Percentiles rank a stretch among this genome's conserved stretches.
These are phyloP conservation scores for Desmophyllum pertusum DNA, from an alignment of 92 coral and sea anemone genomes.

Conservation along the genomic window DNA sequence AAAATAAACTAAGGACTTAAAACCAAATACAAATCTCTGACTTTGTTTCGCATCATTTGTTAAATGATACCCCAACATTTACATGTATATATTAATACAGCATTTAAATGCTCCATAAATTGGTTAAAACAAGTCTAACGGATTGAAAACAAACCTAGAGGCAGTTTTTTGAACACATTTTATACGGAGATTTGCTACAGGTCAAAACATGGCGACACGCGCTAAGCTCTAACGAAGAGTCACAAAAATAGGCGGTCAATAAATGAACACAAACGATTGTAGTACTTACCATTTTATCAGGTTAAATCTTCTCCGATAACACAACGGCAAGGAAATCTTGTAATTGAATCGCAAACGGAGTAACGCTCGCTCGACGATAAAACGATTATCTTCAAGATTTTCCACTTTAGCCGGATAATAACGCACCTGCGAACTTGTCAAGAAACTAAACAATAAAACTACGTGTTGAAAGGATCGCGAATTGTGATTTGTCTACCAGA, in stretches of 20 bases:
- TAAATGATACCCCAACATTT: no score
- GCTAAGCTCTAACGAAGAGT: no score
- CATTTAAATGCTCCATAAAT: no score
- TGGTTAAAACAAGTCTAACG: no score
- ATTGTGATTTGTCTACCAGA: constrained; percentile 26
- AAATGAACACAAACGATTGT: neutral
- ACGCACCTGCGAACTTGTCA: constrained; percentile 21
- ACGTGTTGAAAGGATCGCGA: constrained; percentile 15
- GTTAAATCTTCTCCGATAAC: neutral
- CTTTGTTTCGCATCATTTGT: no score
- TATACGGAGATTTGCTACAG: neutral
- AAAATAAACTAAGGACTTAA: no score
- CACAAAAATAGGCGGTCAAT: neutral
- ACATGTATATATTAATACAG: no score
- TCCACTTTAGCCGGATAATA: constrained; percentile 27
- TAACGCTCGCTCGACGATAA: constrained; percentile 5
- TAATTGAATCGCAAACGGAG: constrained; percentile 11
- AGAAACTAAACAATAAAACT: constrained; percentile 6
- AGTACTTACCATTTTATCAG: constrained; percentile 30
- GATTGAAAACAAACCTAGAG: neutral
- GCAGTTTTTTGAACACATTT: neutral
- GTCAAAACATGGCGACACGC: neutral
- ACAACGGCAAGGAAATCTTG: neutral
- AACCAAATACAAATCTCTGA: no score
- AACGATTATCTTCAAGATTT: constrained; percentile 16